phyloP scores from a whole-genome alignment of 2,113 vertebrate genomes.

The Triplophysa rosa region DNA sequence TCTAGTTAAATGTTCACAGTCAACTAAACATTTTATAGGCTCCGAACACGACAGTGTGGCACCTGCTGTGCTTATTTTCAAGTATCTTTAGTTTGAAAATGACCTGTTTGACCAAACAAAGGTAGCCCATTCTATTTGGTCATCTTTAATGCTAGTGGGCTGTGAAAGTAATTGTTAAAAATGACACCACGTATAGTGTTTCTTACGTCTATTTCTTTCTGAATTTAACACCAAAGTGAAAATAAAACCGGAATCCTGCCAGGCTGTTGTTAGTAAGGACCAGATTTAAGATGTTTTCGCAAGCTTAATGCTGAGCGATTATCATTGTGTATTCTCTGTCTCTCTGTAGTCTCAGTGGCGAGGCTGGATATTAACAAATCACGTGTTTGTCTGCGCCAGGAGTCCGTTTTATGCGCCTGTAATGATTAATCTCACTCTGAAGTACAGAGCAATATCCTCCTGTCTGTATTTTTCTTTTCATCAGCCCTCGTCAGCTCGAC shows the following conservation, averaged over 20 bases:
- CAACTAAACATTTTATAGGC: too few species aligned
- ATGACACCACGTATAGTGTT: background rate
- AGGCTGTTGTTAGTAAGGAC: slow-evolving; percentile 14
- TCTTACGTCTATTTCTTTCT: slow-evolving; percentile 12
- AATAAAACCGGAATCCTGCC: slow-evolving; percentile 15
- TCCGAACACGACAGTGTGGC: too few species aligned
- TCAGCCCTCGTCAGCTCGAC: background rate
- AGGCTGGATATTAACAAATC: slow-evolving; percentile 37
- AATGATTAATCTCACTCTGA: slow-evolving; percentile 31
- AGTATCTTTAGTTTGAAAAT: too few species aligned
- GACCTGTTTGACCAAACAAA: background rate
- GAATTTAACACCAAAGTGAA: slow-evolving; percentile 3
- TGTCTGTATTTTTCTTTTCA: slow-evolving; percentile 25
- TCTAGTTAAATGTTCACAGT: too few species aligned
- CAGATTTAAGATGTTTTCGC: slow-evolving; percentile 20
- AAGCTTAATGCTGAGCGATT: slow-evolving; percentile 7
- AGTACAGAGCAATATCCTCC: slow-evolving; percentile 20
- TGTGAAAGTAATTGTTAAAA: background rate
- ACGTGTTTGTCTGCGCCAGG: slow-evolving; percentile 28
- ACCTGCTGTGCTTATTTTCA: background rate
- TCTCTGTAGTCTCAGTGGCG: background rate
- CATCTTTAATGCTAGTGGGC: background rate
- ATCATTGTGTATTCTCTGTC: background rate
- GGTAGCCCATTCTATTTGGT: background rate
- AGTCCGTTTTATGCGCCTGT: slow-evolving; percentile 17